These are phyloP conservation scores for Ceratitis capitata DNA, from an alignment of 1,140 invertebrate genomes.

Conservation along the genomic window DNA sequence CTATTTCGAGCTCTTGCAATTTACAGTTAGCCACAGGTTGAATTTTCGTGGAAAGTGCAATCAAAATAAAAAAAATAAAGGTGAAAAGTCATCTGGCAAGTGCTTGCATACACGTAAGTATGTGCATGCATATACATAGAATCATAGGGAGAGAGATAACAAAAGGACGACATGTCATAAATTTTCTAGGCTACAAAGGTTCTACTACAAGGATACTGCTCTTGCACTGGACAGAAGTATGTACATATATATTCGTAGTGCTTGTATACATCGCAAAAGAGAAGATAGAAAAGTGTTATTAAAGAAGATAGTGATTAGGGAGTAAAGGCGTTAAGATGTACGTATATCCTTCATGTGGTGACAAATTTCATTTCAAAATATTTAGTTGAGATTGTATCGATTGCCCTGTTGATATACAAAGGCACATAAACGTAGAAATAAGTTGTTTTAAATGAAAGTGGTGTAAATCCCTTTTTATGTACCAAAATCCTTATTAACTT, in stretches of 20 bases:
- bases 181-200: conserved; percentile 23
- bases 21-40: conserved; percentile 33
- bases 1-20: not conserved
- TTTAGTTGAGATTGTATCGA: no score
- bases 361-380: conserved; percentile 1
- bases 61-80: no score
- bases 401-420: no score
- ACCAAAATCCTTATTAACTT: no score
- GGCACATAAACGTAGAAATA: no score
- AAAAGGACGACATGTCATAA: conserved; percentile 22
- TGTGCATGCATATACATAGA: no score
- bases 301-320: not conserved
- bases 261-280: no score
- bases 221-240: not conserved
- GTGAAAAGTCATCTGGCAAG: not conserved
- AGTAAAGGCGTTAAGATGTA: not conserved
- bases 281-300: not conserved
- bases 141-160: no score
- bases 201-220: not conserved
- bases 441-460: no score
- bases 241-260: not conserved
- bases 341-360: not conserved
- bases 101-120: not conserved
- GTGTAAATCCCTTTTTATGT: no score
- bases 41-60: conserved; percentile 1